Base-by-base conservation (phyloP, 2,888 invertebrate genomes). In the Erebia ligea region DNA sequence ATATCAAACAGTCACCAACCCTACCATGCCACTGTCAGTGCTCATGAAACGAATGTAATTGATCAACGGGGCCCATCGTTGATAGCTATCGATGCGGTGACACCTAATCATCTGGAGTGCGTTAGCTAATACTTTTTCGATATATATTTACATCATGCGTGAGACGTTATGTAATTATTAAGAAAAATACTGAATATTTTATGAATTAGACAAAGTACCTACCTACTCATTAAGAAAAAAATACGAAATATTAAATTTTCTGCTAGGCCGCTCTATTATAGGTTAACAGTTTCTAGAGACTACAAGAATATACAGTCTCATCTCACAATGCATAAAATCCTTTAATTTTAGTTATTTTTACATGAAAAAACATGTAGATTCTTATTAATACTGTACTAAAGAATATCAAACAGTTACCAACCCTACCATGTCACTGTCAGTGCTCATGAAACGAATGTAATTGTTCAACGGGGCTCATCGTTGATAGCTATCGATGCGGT, bases 91-190 rank as follows among this genome's bases (percentile, higher is more conserved):
- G 34, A 52, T 10, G 52, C 34, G 52, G 50, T 64, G 64, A 64
- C 64, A 40, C 19, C 54, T 65, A 65, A 65, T 65, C 65, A 15
- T 42, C 8, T 42, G 56, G 19, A 65, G 65, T 65, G 65, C 34
- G n/a, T 52, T 64, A 25, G 34, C 52, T 34, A 52, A 52, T 34
- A 25, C n/a, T 34, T 63, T 34, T n/a, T n/a, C n/a, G n/a, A n/a
- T 3, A 52, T 62, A 21, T 6, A 13, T 48, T 25, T 25, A 3
- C 25, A 25, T 25, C 25, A 25, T 25, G 25, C 25, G 25, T 25
- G 25, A 25, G 2, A 25, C 25, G 25, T 25, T 3, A 25, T 3
- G 0, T 25, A 25, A 25, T 25, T 0, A 34, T 34, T 34, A 34
- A 34, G 1, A 34, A 25, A 25, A 3, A 25, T 25, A 25, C 25